These are phyloP conservation scores for Chironomus tentans DNA, from an alignment of 2,888 invertebrate species.

Conservation along the genomic window DNA sequence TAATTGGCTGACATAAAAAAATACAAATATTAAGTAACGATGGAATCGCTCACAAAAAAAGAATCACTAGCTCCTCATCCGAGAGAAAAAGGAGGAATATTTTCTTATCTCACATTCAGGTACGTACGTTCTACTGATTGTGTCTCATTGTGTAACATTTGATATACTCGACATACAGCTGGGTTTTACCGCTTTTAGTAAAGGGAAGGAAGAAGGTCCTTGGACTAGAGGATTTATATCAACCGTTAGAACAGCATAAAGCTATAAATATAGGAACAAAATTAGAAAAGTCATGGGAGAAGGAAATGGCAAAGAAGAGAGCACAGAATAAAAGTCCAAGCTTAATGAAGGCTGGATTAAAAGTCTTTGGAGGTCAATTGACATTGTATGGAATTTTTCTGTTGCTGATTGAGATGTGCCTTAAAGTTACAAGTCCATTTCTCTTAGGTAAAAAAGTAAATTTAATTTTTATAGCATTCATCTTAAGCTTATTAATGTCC, in stretches of 20 bases:
- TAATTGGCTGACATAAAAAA: background rate
- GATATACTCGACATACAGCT: background rate
- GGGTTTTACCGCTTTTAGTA: slow-evolving; percentile 55
- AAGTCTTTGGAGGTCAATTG: slow-evolving; percentile 52
- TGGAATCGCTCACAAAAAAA: slow-evolving; percentile 18
- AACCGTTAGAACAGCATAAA: slow-evolving; percentile 41
- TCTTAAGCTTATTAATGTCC: too few relatives aligned
- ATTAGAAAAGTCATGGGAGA: slow-evolving; percentile 50
- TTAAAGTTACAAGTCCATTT: slow-evolving; percentile 56
- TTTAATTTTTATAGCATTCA: too few relatives aligned
- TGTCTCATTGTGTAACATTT: background rate
- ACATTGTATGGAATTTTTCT: slow-evolving; percentile 46
- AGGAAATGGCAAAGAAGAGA: slow-evolving; percentile 44
- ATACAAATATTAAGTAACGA: background rate
- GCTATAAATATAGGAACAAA: slow-evolving; percentile 47
- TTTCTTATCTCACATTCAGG: slow-evolving; percentile 19
- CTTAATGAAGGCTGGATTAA: slow-evolving; percentile 46
- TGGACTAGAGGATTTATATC: slow-evolving; percentile 63
- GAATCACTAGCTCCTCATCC: background rate
- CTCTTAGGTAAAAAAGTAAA: slow-evolving; percentile 42
- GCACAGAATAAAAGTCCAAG: slow-evolving; percentile 44
- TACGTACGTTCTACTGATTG: background rate
- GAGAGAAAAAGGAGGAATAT: slow-evolving; percentile 2
- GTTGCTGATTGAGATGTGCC: slow-evolving; percentile 50
- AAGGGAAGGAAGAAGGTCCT: slow-evolving; percentile 64